These are phyloP conservation scores for Agriotes lineatus DNA, from an alignment of 2,888 invertebrate species.

Conservation along the genomic window DNA sequence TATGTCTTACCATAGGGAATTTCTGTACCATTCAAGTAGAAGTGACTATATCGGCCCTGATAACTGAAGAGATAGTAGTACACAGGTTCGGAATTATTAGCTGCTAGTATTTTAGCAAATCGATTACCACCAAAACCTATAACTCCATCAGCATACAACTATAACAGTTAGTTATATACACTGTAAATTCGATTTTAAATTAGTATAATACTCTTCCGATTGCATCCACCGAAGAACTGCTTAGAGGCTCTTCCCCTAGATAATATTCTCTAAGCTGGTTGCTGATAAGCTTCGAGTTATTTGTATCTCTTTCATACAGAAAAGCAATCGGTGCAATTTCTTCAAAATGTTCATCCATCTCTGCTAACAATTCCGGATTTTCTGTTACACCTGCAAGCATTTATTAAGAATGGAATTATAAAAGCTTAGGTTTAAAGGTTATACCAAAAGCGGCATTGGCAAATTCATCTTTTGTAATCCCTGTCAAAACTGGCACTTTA, in stretches of 20 bases:
- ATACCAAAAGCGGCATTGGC: conserved; percentile 70
- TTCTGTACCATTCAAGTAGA: conserved; percentile 39
- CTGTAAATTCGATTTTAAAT: no score
- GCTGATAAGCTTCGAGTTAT: conserved; percentile 68
- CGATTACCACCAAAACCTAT: conserved; percentile 73
- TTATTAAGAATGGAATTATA: no score
- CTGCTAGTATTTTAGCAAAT: conserved; percentile 71
- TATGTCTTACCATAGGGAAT: background rate
- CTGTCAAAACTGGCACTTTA: conserved; percentile 74
- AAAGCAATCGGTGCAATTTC: conserved; percentile 76
- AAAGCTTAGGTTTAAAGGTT: no score
- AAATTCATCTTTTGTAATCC: conserved; percentile 76
- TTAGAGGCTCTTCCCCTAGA: conserved; percentile 63
- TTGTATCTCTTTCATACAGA: conserved; percentile 70
- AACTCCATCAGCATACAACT: conserved; percentile 72
- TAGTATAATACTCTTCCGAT: conserved; percentile 57
- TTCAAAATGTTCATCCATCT: conserved; percentile 73
- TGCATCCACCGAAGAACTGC: conserved; percentile 59
- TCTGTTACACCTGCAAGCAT: no score
- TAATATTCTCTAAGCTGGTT: conserved; percentile 68
- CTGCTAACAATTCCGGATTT: conserved; percentile 68
- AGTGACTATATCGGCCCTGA: conserved; percentile 72
- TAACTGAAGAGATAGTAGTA: conserved; percentile 75
- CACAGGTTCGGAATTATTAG: conserved; percentile 69
- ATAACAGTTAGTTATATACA: no score